Evolutionary conservation across 2,797 vertebrate genomes (phyloP).

Genomic region (Alcedo atthis): DNA sequence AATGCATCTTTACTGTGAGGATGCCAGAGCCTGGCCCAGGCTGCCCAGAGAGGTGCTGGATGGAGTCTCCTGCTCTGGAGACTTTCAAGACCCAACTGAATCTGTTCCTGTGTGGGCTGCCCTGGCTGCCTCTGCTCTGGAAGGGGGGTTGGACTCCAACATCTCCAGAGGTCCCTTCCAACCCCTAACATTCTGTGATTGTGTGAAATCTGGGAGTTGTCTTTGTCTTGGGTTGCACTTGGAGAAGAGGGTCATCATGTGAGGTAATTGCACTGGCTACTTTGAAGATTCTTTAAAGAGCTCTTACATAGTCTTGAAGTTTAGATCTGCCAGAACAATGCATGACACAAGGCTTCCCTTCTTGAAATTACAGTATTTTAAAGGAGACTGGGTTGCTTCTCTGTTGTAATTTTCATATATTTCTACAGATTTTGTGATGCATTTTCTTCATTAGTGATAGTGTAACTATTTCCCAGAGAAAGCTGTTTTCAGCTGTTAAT

Average conservation of each 20-base stretch:
- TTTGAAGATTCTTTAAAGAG: neutral
- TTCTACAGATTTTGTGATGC: neutral
- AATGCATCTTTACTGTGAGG: too few relatives aligned
- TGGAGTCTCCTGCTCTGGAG: too few relatives aligned
- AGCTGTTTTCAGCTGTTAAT: neutral
- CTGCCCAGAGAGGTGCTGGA: too few relatives aligned
- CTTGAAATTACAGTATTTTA: neutral
- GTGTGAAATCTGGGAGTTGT: neutral
- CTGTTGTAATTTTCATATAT: neutral
- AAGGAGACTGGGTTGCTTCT: neutral
- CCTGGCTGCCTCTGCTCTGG: too few relatives aligned
- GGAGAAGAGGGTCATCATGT: neutral
- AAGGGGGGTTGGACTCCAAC: too few relatives aligned
- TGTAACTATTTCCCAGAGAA: neutral
- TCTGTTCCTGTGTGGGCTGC: too few relatives aligned
- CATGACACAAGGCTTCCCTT: neutral
- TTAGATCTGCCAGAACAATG: neutral
- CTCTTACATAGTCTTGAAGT: neutral
- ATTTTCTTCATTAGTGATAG: neutral
- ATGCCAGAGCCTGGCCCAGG: too few relatives aligned
- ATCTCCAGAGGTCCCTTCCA: too few relatives aligned
- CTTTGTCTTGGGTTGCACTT: neutral
- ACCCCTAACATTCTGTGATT: too few relatives aligned
- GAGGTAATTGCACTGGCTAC: neutral
- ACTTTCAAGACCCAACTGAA: too few relatives aligned